These are phyloP conservation scores for Corythaeola cristata DNA, from an alignment of 2,113 vertebrate genomes.

Conservation along the genomic window DNA sequence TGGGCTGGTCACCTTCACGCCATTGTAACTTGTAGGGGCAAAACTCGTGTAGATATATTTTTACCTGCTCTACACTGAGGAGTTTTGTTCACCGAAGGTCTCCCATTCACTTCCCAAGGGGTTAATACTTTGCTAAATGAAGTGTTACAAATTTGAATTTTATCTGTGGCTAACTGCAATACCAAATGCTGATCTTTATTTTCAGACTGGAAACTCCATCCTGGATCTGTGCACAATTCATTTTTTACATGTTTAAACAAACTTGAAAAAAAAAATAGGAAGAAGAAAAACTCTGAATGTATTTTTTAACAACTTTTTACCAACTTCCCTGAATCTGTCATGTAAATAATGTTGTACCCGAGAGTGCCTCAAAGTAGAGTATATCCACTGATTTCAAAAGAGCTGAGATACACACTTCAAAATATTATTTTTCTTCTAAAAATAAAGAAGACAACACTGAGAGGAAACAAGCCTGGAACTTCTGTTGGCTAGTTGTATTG, in stretches of 20 bases:
- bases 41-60: constrained; percentile 24
- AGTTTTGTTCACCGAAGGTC: constrained; percentile 69
- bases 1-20: constrained; percentile 54
- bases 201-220: constrained; percentile 38
- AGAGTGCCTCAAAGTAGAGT: background rate
- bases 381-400: background rate
- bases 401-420: background rate
- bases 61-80: constrained; percentile 62
- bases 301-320: background rate
- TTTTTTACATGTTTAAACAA: background rate
- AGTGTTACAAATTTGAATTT: constrained; percentile 74
- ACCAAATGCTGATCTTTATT: constrained; percentile 67
- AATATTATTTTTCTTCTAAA: background rate
- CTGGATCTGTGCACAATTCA: background rate
- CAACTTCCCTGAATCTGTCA: background rate
- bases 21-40: background rate
- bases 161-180: constrained; percentile 73
- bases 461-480: background rate
- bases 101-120: constrained; percentile 62
- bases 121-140: constrained; percentile 78
- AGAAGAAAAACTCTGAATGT: background rate
- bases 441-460: background rate
- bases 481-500: background rate
- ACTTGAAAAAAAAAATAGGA: no score
- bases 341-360: background rate